A percentile compares a stretch with the other conserved stretches of the same genome.
phyloP scores from a whole-genome alignment of 2,797 vertebrate genomes.

The Perodicticus potto region DNA sequence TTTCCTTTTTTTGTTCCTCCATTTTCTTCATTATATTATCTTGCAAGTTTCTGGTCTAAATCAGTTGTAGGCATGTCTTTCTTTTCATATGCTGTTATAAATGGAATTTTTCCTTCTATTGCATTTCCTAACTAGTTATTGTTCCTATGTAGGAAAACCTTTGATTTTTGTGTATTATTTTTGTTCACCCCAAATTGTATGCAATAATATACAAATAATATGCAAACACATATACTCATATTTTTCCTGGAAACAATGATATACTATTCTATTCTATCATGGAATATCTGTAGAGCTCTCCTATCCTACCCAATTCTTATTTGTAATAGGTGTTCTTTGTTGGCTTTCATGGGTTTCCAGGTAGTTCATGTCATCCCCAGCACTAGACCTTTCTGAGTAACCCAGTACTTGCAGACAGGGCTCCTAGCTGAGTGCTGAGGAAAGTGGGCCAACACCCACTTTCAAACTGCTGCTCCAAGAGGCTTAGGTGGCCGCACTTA shows the following conservation, averaged over 20 bases:
- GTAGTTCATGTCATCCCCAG: accelerated
- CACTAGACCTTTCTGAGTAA: accelerated
- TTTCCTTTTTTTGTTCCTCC: not conserved
- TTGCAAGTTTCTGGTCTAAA: not conserved
- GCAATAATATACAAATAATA: not conserved
- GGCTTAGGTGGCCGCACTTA: not conserved
- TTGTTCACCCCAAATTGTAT: not conserved
- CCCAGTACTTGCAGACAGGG: accelerated
- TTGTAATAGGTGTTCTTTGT: not conserved
- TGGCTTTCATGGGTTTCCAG: not conserved
- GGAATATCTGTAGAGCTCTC: not conserved
- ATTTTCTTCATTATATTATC: not conserved
- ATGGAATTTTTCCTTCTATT: not conserved
- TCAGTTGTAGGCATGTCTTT: not conserved
- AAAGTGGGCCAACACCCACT: not conserved
- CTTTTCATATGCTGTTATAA: not conserved
- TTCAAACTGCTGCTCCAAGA: not conserved
- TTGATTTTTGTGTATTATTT: not conserved
- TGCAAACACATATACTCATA: not conserved
- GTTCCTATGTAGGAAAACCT: not conserved
- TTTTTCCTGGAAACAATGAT: not conserved
- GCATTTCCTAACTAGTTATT: not conserved
- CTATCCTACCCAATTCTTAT: not conserved
- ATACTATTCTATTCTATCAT: not conserved
- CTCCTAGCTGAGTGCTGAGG: not conserved